Conservation (phyloP, 2,113 vertebrate species). For the Mellivora capensis region DNA sequence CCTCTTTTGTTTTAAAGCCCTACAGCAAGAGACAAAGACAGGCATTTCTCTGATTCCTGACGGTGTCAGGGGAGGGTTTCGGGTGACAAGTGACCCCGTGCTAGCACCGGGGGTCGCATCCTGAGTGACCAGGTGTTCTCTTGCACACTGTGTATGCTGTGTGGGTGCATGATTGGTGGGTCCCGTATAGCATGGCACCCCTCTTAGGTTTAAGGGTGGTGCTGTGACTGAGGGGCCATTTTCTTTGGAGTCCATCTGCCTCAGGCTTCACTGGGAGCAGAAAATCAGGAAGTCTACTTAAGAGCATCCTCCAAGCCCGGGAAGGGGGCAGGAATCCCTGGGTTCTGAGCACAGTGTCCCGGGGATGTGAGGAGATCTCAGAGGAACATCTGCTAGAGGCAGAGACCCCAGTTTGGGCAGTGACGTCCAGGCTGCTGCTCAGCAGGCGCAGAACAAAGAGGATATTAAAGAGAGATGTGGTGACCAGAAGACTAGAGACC, state of each 20-base stretch:
- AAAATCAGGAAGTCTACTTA: not conserved
- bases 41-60: not conserved
- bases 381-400: not conserved
- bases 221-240: not conserved
- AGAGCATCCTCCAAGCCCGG: not conserved
- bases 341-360: not conserved
- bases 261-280: not conserved
- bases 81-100: too few species aligned
- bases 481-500: not conserved
- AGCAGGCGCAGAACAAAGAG: not conserved
- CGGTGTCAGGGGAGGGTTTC: fast-evolving
- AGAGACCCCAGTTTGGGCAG: not conserved
- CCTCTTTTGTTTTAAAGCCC: not conserved
- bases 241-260: not conserved
- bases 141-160: not conserved
- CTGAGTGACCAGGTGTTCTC: not conserved
- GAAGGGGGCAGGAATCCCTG: not conserved
- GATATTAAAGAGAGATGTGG: fast-evolving
- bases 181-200: too few species aligned
- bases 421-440: not conserved
- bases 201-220: not conserved
- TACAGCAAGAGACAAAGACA: not conserved
- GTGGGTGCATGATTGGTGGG: not conserved
- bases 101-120: too few species aligned
- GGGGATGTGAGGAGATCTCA: not conserved